Base-by-base conservation (phyloP, 2,888 invertebrate species). In the Peribatodes rhomboidaria region DNA sequence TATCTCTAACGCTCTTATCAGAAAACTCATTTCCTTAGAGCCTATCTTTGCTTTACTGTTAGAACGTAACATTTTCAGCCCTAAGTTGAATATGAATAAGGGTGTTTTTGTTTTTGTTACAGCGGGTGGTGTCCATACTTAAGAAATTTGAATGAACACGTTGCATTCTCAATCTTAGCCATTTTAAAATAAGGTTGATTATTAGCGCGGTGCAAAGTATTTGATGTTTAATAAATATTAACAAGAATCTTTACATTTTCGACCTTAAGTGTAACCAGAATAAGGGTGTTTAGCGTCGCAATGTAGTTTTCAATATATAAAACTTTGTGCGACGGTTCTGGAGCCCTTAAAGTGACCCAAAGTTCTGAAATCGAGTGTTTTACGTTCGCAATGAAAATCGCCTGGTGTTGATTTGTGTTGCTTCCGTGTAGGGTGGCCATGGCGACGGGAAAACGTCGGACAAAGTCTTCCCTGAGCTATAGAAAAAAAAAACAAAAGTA, bases 311-410 rank as follows among this genome's bases (percentile, higher is more conserved):
- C 65, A 66, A 68, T 79, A 74, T 77, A 77, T 79, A 75, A 73
- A 75, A 71, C 76, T 76, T 77, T 73, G 73, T 71, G 63, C 74
- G 76, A 77, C 75, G 73, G 75, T 78, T 70, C 72, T 70, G 71
- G 68, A 68, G 65, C 74, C 73, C 75, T 80, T 77, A 77, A 79
- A 73, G 72, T 75, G 76, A 75, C 73, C 74, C 68, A 65, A 64
- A 69, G 62, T 74, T 75, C 65, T 72, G 73, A 73, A 74, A 73
- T 75, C 63, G 65, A 54, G 63, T 68, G 67, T 68, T 67, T 72
- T 63, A 44, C 39, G 61, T 50, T 61, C 50, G 64, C 61, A 22
- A 57, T 68, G 65, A 67, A 70, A 68, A 67, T 63, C 58, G 65
- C 44, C 61, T 16, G 42, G 61, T 67, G 68, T 66, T 68, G 66